Conservation (phyloP, 2,113 vertebrate species). For the Chascanopsetta lugubris region DNA sequence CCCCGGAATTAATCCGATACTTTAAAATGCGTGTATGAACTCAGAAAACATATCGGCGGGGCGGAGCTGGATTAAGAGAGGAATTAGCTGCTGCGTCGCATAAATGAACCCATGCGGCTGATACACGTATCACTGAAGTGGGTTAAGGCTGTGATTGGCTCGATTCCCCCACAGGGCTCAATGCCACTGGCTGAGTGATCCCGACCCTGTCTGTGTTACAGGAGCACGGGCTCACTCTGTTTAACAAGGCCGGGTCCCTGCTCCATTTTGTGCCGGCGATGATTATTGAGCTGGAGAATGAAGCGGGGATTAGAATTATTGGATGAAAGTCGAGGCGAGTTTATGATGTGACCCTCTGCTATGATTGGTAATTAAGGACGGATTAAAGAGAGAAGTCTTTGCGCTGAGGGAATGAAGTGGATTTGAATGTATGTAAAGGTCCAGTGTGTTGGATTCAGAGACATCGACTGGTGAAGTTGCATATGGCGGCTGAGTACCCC, state of each 20-base stretch:
- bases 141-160: slow-evolving; percentile 51
- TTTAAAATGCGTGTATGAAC: no score
- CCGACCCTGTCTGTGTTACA: slow-evolving; percentile 17
- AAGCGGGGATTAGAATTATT: slow-evolving; percentile 53
- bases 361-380: slow-evolving; percentile 46
- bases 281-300: slow-evolving; percentile 51
- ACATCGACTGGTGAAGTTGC: no score
- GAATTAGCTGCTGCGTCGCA: slow-evolving; percentile 48
- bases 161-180: slow-evolving; percentile 49
- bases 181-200: slow-evolving; percentile 50
- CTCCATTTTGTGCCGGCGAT: slow-evolving; percentile 45
- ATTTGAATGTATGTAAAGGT: background rate
- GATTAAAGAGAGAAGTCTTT: slow-evolving; percentile 30
- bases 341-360: slow-evolving; percentile 56
- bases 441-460: no score
- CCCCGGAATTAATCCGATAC: no score
- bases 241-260: slow-evolving; percentile 57
- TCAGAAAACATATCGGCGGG: no score
- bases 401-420: background rate
- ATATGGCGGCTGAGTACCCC: no score
- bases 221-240: slow-evolving; percentile 47
- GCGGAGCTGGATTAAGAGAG: slow-evolving; percentile 48
- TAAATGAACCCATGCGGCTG: slow-evolving; percentile 40
- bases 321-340: slow-evolving; percentile 63
- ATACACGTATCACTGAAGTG: slow-evolving; percentile 36